These are phyloP conservation scores for Chelonus insularis DNA, from an alignment of 1,140 invertebrate genomes.

Conservation along the genomic window DNA sequence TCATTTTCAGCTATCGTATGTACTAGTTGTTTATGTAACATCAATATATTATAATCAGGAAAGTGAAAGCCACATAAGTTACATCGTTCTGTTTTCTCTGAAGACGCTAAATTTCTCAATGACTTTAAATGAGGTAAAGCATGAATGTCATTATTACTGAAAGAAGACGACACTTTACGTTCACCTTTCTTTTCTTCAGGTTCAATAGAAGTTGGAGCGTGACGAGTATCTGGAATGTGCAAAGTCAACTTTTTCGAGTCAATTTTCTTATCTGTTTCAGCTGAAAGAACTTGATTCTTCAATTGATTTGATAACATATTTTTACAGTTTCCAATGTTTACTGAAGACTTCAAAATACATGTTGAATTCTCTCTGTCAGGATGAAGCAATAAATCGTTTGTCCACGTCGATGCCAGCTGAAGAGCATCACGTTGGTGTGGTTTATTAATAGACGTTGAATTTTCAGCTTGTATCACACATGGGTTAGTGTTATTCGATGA, in stretches of 20 bases:
- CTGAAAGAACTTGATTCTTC: neutral
- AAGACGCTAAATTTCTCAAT: constrained; percentile 34
- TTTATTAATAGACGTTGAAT: neutral
- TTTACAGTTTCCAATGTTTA: neutral
- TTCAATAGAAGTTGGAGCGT: neutral
- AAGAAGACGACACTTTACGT: neutral
- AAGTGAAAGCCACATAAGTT: constrained; percentile 75
- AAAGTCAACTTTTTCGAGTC: neutral
- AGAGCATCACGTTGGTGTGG: neutral
- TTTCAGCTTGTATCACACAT: neutral
- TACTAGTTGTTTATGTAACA: constrained; percentile 74
- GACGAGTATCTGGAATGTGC: constrained; percentile 18
- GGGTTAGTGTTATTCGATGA: neutral
- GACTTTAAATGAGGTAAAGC: constrained; percentile 35
- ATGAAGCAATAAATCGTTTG: constrained; percentile 2
- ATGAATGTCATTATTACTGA: constrained; percentile 13
- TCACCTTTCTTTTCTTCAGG: constrained; percentile 6
- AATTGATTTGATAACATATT: neutral
- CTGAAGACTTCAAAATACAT: neutral
- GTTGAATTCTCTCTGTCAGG: neutral
- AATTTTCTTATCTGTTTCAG: neutral
- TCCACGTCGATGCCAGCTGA: neutral
- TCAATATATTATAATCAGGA: constrained; percentile 69
- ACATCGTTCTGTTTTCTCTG: constrained; percentile 61
- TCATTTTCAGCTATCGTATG: constrained; percentile 67